These are phyloP conservation scores for Drosophila bunnanda DNA, from an alignment of 2,888 invertebrate species.

Conservation along the genomic window DNA sequence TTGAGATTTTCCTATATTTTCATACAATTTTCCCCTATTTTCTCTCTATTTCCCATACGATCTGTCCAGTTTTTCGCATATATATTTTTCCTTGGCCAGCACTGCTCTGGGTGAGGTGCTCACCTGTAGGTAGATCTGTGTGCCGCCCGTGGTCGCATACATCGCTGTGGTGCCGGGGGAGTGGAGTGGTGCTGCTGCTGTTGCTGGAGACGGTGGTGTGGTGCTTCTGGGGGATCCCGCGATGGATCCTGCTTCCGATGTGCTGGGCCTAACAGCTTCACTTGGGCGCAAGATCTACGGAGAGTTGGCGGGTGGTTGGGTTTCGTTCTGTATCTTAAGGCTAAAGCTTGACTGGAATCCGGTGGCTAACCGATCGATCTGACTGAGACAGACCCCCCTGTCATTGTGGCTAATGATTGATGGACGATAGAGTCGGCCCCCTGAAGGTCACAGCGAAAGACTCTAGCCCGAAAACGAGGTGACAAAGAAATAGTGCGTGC, in stretches of 20 bases:
- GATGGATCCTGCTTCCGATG: slow-evolving; percentile 19
- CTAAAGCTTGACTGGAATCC: slow-evolving; percentile 31
- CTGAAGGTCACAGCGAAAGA: slow-evolving; percentile 60
- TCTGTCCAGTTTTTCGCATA: background rate
- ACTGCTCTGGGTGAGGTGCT: slow-evolving; percentile 51
- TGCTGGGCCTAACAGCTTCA: slow-evolving; percentile 51
- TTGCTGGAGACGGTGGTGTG: background rate
- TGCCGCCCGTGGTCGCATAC: slow-evolving; percentile 85
- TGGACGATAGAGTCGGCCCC: slow-evolving; percentile 54
- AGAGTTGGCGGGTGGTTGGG: slow-evolving; percentile 47
- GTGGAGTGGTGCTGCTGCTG: slow-evolving; percentile 48
- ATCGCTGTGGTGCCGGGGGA: slow-evolving; percentile 68
- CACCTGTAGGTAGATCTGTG: slow-evolving; percentile 85
- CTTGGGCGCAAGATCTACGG: slow-evolving; percentile 83
- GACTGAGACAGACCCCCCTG: slow-evolving; percentile 13
- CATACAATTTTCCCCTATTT: background rate
- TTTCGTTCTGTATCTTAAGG: slow-evolving; percentile 30
- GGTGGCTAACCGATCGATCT: slow-evolving; percentile 25
- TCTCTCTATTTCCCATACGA: background rate
- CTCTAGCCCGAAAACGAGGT: slow-evolving; percentile 38
- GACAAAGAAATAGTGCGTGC: slow-evolving; percentile 46
- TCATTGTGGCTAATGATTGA: slow-evolving; percentile 61
- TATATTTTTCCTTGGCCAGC: background rate
- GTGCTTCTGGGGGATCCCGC: slow-evolving; percentile 3
- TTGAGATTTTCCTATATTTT: background rate